Evolutionary conservation across 2,888 invertebrate species (phyloP), one percentile per base, ranked within the genome.

Genomic region (Stenotaenia linearis): DNA sequence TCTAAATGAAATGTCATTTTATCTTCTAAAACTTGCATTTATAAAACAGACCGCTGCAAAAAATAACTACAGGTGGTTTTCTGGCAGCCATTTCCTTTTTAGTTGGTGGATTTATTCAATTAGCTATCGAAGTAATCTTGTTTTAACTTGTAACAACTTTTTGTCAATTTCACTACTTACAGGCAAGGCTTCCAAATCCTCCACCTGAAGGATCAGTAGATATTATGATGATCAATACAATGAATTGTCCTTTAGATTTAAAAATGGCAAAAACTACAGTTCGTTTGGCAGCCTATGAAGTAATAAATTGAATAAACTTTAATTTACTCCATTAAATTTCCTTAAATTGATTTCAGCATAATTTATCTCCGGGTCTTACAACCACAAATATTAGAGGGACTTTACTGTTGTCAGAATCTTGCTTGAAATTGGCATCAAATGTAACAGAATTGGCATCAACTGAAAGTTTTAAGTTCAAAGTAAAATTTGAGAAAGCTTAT

Each of bases 11-110:
- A n/a, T n/a, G n/a, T n/a, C n/a, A n/a, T n/a, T n/a, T n/a, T n/a
- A n/a, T n/a, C n/a, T n/a, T n/a, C n/a, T n/a, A n/a, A n/a, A n/a
- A n/a, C n/a, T n/a, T n/a, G n/a, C n/a, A n/a, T n/a, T n/a, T n/a
- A n/a, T n/a, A n/a, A n/a, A n/a, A 77, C 18, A 89, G 88, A 75
- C 88, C 89, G 1, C 83, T 88, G 30, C 87, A 89, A 82, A 85
- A 88, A 77, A 88, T 89, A 85, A 85, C 86, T 0, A 84, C 85
- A 18, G 89, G 89, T 23, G 88, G 89, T 82, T 81, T 87, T 69
- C 82, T 90, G 6, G 87, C 88, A 35, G 86, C 87, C 1, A 61
- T 85, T 1, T 85, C 89, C 0, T 90, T 89, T 84, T 83, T 88
- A 61, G 83, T 88, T 78, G 87, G 89, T 35, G 89, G 87, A 23